These are phyloP conservation scores for Numenius arquata DNA, from an alignment of 2,113 vertebrate genomes.

Conservation along the genomic window DNA sequence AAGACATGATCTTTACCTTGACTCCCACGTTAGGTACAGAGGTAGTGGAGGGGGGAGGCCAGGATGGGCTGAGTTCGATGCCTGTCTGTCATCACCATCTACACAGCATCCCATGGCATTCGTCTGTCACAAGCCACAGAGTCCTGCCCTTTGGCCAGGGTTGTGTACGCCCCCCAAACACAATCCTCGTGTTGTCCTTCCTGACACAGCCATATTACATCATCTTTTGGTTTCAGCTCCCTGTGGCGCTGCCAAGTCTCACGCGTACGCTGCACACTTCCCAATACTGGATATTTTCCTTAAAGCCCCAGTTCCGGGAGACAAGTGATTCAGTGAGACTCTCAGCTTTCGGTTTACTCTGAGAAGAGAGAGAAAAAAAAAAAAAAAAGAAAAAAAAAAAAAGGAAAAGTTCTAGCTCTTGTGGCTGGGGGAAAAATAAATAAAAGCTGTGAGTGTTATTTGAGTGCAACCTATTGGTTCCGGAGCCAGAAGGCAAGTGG, in stretches of 20 bases:
- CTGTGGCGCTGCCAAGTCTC: neutral
- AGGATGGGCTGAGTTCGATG: neutral
- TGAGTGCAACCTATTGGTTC: slow-evolving; percentile 13
- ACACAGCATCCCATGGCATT: neutral
- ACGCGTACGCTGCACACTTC: fast-evolving
- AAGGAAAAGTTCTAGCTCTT: neutral
- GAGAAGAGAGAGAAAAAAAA: neutral
- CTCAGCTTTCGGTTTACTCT: neutral
- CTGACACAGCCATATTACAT: fast-evolving
- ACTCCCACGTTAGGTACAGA: neutral
- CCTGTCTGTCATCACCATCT: neutral
- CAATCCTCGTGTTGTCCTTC: neutral
- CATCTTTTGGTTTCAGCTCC: neutral
- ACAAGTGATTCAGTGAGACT: slow-evolving; percentile 4
- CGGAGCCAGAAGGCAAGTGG: slow-evolving; percentile 33
- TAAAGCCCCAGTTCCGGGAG: neutral
- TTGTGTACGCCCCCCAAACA: neutral
- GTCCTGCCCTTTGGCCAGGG: neutral
- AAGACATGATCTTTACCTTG: neutral
- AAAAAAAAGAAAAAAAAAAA: neutral
- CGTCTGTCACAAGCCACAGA: neutral
- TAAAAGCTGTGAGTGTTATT: slow-evolving; percentile 29
- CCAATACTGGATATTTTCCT: neutral
- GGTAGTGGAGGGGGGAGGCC: neutral
- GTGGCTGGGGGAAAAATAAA: slow-evolving; percentile 1